Base-by-base conservation (phyloP, 2,113 vertebrate genomes). In the Callorhinus ursinus region DNA sequence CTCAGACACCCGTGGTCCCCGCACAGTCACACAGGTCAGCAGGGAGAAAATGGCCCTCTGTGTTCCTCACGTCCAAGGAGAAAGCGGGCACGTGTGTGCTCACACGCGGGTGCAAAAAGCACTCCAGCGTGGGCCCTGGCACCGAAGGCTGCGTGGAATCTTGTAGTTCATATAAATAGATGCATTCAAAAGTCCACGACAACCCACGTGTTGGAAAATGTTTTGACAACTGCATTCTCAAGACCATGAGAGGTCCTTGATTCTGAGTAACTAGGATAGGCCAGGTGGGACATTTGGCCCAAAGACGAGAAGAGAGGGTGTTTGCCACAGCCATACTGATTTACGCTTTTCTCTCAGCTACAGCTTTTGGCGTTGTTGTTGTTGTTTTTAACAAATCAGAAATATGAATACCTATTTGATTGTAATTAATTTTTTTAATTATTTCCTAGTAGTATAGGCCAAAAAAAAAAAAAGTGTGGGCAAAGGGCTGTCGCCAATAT, bases 251-350 rank as follows among this genome's bases (percentile, higher is more conserved):
- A 33, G 39, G n/a, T 2, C 28, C 7, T 12, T 36, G 12, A 69
- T 57, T 59, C 33, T 1, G 14, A 24, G 28, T 15, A 18, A 42
- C 46, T 15, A 0, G 0, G 7, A 67, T 0, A 0, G 53, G 2
- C 72, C 14, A 6, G 53, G 7, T 26, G 82, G 71, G 28, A 81
- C 79, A 33, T 46, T 5, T 69, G 33, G 16, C 18, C 4, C 31
- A 36, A 69, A 36, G 67, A 36, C 1, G n/a, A 69, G 67, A 69
- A 69, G 18, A 57, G 28, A 51, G 71, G 36, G 42, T 2, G 18
- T 49, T 28, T 77, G n/a, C 85, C 63, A 81, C 55, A 92, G 80
- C 1, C 42, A 24, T 31, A 22, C 5, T 10, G 12, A 42, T 57
- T 42, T n/a, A 24, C 0, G 14, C 26, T 19, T 80, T 42, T 21